Conservation (phyloP, 2,888 invertebrate genomes). For the Eupeodes luniger region DNA sequence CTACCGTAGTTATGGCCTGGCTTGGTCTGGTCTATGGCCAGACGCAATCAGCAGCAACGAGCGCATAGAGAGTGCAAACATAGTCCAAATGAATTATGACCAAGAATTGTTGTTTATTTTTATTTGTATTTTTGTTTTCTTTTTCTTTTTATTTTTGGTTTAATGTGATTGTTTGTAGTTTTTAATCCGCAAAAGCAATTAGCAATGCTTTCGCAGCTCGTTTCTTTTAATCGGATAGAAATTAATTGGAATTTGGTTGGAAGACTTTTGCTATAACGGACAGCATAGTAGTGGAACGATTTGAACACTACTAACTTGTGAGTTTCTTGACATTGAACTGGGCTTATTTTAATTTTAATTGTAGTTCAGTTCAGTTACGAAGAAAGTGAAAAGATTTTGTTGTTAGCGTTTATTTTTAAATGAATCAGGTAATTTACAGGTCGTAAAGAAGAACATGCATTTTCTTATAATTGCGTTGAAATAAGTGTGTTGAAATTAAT, state of each 20-base stretch:
- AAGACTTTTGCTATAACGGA: background rate
- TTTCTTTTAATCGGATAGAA: conserved; percentile 60
- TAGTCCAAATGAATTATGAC: conserved; percentile 56
- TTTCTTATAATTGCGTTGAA: no score
- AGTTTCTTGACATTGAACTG: conserved; percentile 33
- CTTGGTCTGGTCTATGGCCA: background rate
- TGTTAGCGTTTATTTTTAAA: background rate
- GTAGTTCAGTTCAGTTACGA: background rate
- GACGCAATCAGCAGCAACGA: conserved; percentile 38
- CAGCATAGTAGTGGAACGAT: background rate
- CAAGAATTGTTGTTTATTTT: conserved; percentile 45
- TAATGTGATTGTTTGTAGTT: conserved; percentile 34
- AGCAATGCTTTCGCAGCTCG: conserved; percentile 65
- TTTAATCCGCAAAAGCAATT: conserved; percentile 56
- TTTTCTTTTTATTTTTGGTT: background rate
- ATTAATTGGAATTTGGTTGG: conserved; percentile 46
- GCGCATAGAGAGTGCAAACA: background rate
- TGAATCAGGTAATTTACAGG: background rate
- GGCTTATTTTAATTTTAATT: conserved; percentile 18
- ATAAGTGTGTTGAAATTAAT: no score
- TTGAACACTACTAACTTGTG: background rate
- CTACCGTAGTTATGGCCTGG: no score
- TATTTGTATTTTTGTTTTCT: background rate
- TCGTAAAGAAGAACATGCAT: background rate
- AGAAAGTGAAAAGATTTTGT: conserved; percentile 18